A percentile compares a stretch with the other conserved stretches of the same genome.
phyloP scores from a whole-genome alignment of 2,888 invertebrate genomes.

The Oasisia sp. region DNA sequence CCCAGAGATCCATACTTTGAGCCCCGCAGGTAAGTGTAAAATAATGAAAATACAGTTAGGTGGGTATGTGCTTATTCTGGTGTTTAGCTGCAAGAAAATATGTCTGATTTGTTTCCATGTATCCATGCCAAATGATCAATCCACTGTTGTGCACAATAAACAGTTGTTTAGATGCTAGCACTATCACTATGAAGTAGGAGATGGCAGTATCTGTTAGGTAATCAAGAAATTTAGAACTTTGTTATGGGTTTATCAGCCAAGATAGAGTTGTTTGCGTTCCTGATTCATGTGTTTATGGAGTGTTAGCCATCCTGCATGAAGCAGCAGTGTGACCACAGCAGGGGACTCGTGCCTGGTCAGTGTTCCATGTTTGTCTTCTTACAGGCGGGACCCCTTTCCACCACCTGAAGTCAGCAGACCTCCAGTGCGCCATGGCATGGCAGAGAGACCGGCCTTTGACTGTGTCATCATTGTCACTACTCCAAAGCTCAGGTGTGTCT shows the following conservation, averaged over 20 bases:
- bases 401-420: not conserved
- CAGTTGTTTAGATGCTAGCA: not conserved
- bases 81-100: not conserved
- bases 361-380: not conserved
- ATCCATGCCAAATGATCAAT: not conserved
- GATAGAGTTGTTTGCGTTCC: too few relatives aligned
- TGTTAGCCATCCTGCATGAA: too few relatives aligned
- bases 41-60: not conserved
- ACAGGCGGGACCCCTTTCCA: not conserved
- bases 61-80: not conserved
- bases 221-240: not conserved
- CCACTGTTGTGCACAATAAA: not conserved
- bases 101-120: not conserved
- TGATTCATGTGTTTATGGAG: too few relatives aligned
- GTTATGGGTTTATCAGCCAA: not conserved
- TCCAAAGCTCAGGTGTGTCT: not conserved
- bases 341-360: not conserved
- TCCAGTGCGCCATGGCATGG: not conserved
- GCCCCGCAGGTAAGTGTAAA: not conserved
- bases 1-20: constrained; percentile 4
- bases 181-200: not conserved
- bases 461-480: constrained; percentile 7
- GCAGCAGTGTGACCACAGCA: not conserved
- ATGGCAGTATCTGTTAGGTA: not conserved
- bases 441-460: not conserved